Evolutionary conservation across 2,113 vertebrate species (phyloP), one percentile per base, ranked within the genome.

Genomic region (Tupaia tana): DNA sequence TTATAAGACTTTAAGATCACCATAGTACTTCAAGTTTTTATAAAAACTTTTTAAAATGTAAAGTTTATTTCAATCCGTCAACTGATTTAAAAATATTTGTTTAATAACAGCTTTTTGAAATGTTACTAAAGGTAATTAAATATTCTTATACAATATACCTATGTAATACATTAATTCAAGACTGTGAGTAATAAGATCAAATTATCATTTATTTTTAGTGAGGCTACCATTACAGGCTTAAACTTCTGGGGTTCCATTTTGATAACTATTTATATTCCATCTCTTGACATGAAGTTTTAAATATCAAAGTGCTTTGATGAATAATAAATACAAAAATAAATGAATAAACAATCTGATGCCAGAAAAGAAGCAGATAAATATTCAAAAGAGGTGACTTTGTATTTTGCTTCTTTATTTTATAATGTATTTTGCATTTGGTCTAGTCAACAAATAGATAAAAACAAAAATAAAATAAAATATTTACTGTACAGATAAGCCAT

Each of bases 291-390:
- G n/a, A 34, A 96, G 31, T 22, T 98, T 98, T 96, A 98, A 97
- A 93, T 96, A 97, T 93, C 67, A 94, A 93, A 97, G 22, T n/a
- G 78, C 67, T 98, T 98, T 97, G 96, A 98, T 97, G 52, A 98
- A 98, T 98, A 98, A 98, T 97, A 96, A 86, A 98, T 97, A 90
- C 18, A 96, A 97, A 91, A 89, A 97, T 85, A 97, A 98, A 98
- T 93, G 78, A 98, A 95, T 97, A 98, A 98, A 86, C 82, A 97
- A 93, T 81, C 67, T 86, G 89, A 90, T 78, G 91, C 43, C 31
- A 96, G 78, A 22, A 71, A 98, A 97, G 52, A 95, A 90, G 1
- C 14, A 87, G 52, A 95, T 97, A 98, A 96, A 93, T 88, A 96
- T 94, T 96, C 79, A 90, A 31, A 3, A 0, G 67, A 90, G 58